phyloP scores from a whole-genome alignment of 1,140 invertebrate genomes.

The Rhagoletis pomonella region DNA sequence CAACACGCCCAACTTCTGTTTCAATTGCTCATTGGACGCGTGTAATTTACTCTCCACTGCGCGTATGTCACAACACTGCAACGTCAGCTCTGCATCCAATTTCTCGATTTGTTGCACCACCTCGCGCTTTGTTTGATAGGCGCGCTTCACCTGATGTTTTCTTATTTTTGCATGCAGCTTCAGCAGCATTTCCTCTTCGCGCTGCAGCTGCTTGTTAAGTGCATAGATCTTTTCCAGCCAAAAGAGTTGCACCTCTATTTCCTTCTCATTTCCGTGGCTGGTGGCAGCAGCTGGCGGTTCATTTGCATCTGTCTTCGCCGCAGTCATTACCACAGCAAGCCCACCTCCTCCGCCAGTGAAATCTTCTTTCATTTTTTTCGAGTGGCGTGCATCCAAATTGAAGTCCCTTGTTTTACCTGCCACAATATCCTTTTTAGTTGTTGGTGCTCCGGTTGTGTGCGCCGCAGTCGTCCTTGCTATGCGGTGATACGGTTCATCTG shows the following conservation, averaged over 20 bases:
- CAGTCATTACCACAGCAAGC: not conserved
- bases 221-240: slow-evolving; percentile 82
- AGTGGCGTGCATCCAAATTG: slow-evolving; percentile 32
- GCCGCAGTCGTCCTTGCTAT: not conserved
- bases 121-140: slow-evolving; percentile 75
- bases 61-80: slow-evolving; percentile 78
- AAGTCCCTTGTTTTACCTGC: not conserved
- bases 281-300: not conserved
- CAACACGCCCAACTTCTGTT: slow-evolving; percentile 78
- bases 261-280: slow-evolving; percentile 36
- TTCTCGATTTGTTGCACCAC: slow-evolving; percentile 66
- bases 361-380: slow-evolving; percentile 42
- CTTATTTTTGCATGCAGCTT: slow-evolving; percentile 80
- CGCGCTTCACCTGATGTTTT: slow-evolving; percentile 79
- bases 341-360: not conserved
- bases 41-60: slow-evolving; percentile 78
- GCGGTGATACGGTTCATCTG: slow-evolving; percentile 57
- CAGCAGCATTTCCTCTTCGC: slow-evolving; percentile 81
- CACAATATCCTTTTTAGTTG: not conserved
- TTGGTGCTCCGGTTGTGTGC: not conserved
- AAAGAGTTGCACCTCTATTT: slow-evolving; percentile 77
- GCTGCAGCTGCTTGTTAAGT: slow-evolving; percentile 82
- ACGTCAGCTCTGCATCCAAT: slow-evolving; percentile 77
- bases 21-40: slow-evolving; percentile 79
- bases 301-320: not conserved